Conservation (phyloP, 2,113 vertebrate genomes). For the Quiscalus mexicanus region DNA sequence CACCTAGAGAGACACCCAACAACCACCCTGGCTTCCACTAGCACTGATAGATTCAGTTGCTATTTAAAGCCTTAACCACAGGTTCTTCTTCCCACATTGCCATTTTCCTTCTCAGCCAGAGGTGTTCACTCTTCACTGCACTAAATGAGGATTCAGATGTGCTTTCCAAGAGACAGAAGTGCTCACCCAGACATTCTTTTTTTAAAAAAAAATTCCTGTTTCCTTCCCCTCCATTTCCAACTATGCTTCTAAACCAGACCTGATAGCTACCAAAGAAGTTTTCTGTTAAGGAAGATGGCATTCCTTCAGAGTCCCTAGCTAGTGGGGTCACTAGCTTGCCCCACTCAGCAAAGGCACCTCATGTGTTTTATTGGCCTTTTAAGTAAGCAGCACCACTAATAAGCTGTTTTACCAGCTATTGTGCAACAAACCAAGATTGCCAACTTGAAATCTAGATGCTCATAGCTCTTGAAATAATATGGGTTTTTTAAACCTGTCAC, state of each 20-base stretch:
- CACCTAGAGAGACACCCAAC: background rate
- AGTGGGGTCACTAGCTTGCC: background rate
- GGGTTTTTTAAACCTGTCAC: background rate
- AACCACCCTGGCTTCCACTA: background rate
- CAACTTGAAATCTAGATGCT: background rate
- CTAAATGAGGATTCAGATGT: background rate
- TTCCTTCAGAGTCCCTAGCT: background rate
- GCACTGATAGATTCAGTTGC: accelerated
- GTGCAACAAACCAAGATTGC: background rate
- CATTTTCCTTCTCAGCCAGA: background rate
- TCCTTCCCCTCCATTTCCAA: background rate
- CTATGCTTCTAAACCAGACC: background rate
- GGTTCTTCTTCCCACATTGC: background rate
- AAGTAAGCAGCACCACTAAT: background rate
- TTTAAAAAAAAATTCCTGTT: accelerated
- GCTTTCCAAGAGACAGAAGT: background rate
- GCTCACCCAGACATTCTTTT: background rate
- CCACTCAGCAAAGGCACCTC: background rate
- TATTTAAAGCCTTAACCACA: background rate
- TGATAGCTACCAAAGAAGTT: background rate
- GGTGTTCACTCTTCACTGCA: background rate
- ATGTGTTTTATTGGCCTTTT: accelerated
- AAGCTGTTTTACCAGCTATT: background rate
- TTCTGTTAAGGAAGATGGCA: background rate
- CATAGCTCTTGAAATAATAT: background rate